These are phyloP conservation scores for Drosophila varians DNA, from an alignment of 1,140 invertebrate species.

Conservation along the genomic window DNA sequence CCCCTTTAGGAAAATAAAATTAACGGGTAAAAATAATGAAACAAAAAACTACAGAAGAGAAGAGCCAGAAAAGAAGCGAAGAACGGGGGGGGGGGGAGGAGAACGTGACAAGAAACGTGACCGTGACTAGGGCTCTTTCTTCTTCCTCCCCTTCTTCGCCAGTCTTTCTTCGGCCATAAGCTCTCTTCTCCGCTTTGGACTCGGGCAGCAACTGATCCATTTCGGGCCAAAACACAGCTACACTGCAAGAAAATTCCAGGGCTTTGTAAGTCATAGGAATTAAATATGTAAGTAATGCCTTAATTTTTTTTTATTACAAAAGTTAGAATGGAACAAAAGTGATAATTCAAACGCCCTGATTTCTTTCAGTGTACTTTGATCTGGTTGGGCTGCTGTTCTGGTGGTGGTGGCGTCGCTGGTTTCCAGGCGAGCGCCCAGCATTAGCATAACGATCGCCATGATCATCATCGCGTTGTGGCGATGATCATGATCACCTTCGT, in stretches of 20 bases:
- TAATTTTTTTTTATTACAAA: too few relatives aligned
- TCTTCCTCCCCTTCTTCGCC: neutral
- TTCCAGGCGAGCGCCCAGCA: slow-evolving; percentile 74
- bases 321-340: too few relatives aligned
- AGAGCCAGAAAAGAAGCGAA: slow-evolving; percentile 2
- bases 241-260: neutral
- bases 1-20: slow-evolving; percentile 5
- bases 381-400: slow-evolving; percentile 37
- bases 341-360: too few relatives aligned
- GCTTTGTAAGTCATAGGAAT: neutral
- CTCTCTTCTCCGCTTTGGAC: slow-evolving; percentile 4
- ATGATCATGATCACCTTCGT: slow-evolving; percentile 27
- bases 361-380: slow-evolving; percentile 20
- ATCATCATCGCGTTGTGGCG: slow-evolving; percentile 18
- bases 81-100: slow-evolving; percentile 40
- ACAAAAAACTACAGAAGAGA: slow-evolving; percentile 12
- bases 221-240: slow-evolving; percentile 24
- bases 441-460: slow-evolving; percentile 57
- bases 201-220: slow-evolving; percentile 37
- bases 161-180: neutral
- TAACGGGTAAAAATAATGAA: slow-evolving; percentile 2
- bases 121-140: slow-evolving; percentile 61
- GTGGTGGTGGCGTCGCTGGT: slow-evolving; percentile 24
- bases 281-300: too few relatives aligned
- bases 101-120: slow-evolving; percentile 79